Base-by-base conservation (phyloP, 2,113 vertebrate species). In the Cyrtonyx montezumae region DNA sequence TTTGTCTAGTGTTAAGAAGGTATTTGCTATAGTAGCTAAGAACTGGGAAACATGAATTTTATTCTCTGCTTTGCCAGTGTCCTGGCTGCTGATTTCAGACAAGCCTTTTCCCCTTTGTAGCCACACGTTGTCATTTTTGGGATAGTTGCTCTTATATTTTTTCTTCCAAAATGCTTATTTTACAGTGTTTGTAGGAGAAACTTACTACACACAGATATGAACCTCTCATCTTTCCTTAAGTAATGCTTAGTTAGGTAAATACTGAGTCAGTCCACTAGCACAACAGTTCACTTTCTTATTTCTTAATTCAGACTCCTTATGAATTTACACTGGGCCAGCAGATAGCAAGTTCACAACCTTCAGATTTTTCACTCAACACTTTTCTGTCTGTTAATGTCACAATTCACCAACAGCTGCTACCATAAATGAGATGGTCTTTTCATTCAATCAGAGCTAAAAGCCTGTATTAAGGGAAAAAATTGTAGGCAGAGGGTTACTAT, bases 131-230 rank as follows among this genome's bases (percentile, higher is more conserved):
- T 70, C 69, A 91, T 78, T 93, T 93, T 71, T 63, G 61, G 79
- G 83, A 95, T n/a, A 49, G 37, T 11, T 69, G 23, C 34, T 90
- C 92, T 85, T 77, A 95, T 88, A 77, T 77, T 80, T 74, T 85
- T 85, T 28, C 37, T 91, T 87, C 79, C 55, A 82, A 25, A 88
- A 92, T 77, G 28, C 53, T 79, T 62, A 42, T 48, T 76, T 48
- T 30, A 77, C 36, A 69, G 8, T 40, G 49, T 73, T 84, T 25
- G 22, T 53, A 36, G 79, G 71, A 73, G 1, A 79, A 12, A 68
- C 36, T 84, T 91, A 70, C 13, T 48, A 63, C 82, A 26, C 42
- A 70, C 89, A 79, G 68, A 34, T 2, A 61, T 13, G 79, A 90
- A 53, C 13, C 37, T 61, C 21, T 63, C 55, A 34, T 63, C n/a